Conservation (phyloP, 2,797 vertebrate species). For the Clarias pachynema region DNA sequence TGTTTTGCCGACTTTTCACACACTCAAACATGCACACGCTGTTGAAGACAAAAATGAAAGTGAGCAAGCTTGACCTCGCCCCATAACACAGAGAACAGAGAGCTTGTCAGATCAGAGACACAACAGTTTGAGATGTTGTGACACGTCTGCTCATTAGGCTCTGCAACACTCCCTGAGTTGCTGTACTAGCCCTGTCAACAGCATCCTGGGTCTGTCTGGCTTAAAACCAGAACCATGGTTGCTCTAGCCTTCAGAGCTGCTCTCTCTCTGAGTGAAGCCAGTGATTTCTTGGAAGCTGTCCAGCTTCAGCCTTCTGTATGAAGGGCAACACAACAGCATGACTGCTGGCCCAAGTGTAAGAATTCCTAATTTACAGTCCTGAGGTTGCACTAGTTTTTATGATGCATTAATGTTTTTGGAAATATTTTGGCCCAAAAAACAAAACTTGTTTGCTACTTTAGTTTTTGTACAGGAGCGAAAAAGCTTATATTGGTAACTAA, state of each 20-base stretch:
- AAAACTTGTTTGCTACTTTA: background rate
- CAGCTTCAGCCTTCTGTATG: background rate
- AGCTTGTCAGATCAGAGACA: conserved; percentile 47
- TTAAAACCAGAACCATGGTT: conserved; percentile 45
- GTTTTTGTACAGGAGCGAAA: background rate
- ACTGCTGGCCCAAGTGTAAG: background rate
- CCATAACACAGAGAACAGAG: conserved; percentile 41
- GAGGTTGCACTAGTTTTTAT: no score
- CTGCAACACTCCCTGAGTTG: conserved; percentile 67
- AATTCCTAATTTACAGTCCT: background rate
- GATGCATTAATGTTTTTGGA: no score
- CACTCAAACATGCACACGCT: conserved; percentile 2
- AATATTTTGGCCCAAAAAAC: background rate
- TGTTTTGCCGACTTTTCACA: background rate
- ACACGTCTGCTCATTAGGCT: conserved; percentile 78
- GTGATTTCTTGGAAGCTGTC: conserved; percentile 13
- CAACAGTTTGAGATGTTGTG: conserved; percentile 73
- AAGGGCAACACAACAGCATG: background rate
- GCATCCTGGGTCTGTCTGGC: conserved; percentile 61
- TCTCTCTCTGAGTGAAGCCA: background rate
- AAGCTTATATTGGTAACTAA: background rate
- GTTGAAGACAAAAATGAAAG: conserved; percentile 49
- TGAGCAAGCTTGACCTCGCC: conserved; percentile 46
- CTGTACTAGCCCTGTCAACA: conserved; percentile 70
- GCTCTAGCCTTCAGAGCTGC: conserved; percentile 15